Conservation (phyloP, 2,888 invertebrate genomes). For the Hydrotaea cyrtoneurina region DNA sequence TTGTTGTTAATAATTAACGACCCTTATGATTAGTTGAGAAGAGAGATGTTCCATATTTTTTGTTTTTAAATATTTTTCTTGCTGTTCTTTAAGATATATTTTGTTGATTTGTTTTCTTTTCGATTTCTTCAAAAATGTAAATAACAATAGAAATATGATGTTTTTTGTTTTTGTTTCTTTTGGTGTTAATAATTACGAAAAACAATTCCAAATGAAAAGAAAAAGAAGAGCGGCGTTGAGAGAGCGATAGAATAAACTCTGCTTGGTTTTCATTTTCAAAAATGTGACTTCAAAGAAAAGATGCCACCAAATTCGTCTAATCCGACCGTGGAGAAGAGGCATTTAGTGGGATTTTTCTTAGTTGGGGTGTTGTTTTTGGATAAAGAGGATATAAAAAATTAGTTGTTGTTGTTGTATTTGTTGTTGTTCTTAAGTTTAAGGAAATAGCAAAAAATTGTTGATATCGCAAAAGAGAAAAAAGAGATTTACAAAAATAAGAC, state of each 20-base stretch:
- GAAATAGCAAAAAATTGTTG: slow-evolving; percentile 79
- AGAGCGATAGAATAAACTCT: slow-evolving; percentile 10
- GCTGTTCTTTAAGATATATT: slow-evolving; percentile 51
- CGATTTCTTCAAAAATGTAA: background rate
- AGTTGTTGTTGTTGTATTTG: slow-evolving; percentile 45
- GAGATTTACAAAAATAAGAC: slow-evolving; percentile 71
- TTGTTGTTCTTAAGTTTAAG: slow-evolving; percentile 66
- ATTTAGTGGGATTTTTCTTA: slow-evolving; percentile 59
- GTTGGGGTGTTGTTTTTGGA: slow-evolving; percentile 17
- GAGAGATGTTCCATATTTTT: slow-evolving; percentile 45
- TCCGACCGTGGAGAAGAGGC: background rate
- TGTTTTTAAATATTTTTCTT: slow-evolving; percentile 50
- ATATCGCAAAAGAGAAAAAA: slow-evolving; percentile 77
- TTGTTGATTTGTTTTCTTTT: slow-evolving; percentile 2
- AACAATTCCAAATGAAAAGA: slow-evolving; percentile 16
- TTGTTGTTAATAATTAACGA: slow-evolving; percentile 39
- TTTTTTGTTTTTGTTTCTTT: no score
- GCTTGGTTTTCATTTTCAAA: background rate
- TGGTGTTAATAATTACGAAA: background rate
- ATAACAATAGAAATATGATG: slow-evolving; percentile 13
- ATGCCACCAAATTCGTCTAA: slow-evolving; percentile 28
- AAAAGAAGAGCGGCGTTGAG: background rate
- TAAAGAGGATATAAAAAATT: slow-evolving; percentile 64
- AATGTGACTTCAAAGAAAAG: background rate
- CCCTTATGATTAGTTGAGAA: slow-evolving; percentile 49